These are phyloP conservation scores for Drosophila affinis DNA, from an alignment of 2,888 invertebrate genomes.

Conservation along the genomic window DNA sequence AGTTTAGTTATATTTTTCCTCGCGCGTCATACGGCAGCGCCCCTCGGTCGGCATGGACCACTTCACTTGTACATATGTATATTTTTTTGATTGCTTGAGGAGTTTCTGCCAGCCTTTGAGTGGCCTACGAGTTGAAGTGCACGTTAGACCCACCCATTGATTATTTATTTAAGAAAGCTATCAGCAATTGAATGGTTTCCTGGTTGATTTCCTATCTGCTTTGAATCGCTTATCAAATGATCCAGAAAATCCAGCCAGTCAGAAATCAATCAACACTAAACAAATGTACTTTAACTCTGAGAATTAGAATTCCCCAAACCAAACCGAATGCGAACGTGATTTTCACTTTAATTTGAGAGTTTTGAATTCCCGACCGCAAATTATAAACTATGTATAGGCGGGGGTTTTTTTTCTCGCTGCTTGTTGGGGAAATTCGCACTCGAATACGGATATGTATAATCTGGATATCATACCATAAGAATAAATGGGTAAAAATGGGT, in stretches of 20 bases:
- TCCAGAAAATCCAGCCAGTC: slow-evolving; percentile 8
- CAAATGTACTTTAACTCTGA: not conserved
- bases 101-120: not conserved
- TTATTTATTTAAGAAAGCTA: slow-evolving; percentile 1
- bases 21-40: too few relatives aligned
- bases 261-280: slow-evolving; percentile 4
- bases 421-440: slow-evolving; percentile 31
- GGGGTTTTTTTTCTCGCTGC: slow-evolving; percentile 22
- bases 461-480: slow-evolving; percentile 37
- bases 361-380: not conserved
- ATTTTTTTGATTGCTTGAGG: slow-evolving; percentile 6
- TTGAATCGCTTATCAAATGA: slow-evolving; percentile 40
- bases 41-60: too few relatives aligned
- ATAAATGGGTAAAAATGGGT: slow-evolving; percentile 26
- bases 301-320: not conserved
- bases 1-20: too few relatives aligned
- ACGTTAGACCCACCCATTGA: slow-evolving; percentile 4
- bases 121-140: slow-evolving; percentile 14
- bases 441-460: too few relatives aligned
- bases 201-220: not conserved
- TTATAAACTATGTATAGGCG: slow-evolving; percentile 6
- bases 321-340: slow-evolving; percentile 21
- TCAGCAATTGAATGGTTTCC: slow-evolving; percentile 2
- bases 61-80: too few relatives aligned
- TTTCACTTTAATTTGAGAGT: slow-evolving; percentile 5